Evolutionary conservation across 2,888 invertebrate species (phyloP).

Genomic region (Drosophila pegasa): DNA sequence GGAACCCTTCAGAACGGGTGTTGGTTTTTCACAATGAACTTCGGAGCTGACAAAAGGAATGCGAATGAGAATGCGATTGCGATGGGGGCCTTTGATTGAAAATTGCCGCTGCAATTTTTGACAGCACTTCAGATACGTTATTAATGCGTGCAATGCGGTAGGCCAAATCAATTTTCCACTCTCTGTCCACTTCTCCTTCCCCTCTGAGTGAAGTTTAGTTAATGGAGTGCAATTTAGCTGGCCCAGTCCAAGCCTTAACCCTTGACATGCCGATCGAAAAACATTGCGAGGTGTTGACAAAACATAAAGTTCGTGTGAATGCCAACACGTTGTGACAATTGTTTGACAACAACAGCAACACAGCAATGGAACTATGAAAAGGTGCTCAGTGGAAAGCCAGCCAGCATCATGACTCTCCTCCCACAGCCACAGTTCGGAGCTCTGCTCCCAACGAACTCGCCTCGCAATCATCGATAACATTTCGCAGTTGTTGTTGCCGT

Average conservation of each 20-base stretch:
- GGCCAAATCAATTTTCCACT: slow-evolving; percentile 46
- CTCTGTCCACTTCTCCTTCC: neutral
- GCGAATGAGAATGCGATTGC: slow-evolving; percentile 28
- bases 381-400: slow-evolving; percentile 47
- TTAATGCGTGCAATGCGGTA: slow-evolving; percentile 82
- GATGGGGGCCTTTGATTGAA: slow-evolving; percentile 76
- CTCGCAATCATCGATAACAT: slow-evolving; percentile 73
- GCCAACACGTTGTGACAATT: slow-evolving; percentile 81
- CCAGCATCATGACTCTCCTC: slow-evolving; percentile 41
- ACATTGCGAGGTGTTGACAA: slow-evolving; percentile 74
- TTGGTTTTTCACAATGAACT: slow-evolving; percentile 68
- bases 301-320: slow-evolving; percentile 83
- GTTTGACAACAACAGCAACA: slow-evolving; percentile 69
- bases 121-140: slow-evolving; percentile 69
- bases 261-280: slow-evolving; percentile 41
- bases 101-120: slow-evolving; percentile 81
- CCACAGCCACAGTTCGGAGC: slow-evolving; percentile 30
- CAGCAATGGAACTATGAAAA: slow-evolving; percentile 62
- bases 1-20: slow-evolving; percentile 73
- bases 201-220: slow-evolving; percentile 16
- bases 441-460: slow-evolving; percentile 33
- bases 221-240: slow-evolving; percentile 15
- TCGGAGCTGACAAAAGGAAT: slow-evolving; percentile 54
- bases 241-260: slow-evolving; percentile 35
- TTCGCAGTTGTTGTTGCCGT: slow-evolving; percentile 59